phyloP scores from a whole-genome alignment of 1,140 invertebrate genomes.

The Hyles vespertilio region DNA sequence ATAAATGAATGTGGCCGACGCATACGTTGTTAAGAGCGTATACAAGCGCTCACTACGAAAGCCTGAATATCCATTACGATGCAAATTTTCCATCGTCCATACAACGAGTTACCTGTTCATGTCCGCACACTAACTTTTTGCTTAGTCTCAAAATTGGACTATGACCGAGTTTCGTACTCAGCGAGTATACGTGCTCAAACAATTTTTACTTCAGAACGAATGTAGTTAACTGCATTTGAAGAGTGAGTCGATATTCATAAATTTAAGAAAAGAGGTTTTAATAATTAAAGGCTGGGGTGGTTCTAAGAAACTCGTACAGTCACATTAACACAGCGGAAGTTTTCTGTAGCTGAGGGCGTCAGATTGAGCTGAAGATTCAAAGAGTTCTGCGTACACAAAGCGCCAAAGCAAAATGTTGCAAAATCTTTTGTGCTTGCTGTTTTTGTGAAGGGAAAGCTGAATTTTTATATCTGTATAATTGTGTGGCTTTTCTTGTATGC shows the following conservation, averaged over 20 bases:
- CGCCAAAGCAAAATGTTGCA: no score
- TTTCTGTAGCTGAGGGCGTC: no score
- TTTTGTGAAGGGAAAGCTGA: no score
- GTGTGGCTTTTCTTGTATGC: no score
- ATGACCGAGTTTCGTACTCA: conserved; percentile 36
- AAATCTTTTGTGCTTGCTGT: no score
- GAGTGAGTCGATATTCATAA: conserved; percentile 2
- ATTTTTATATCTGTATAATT: no score
- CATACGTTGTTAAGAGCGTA: conserved; percentile 34
- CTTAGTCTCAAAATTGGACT: conserved; percentile 40
- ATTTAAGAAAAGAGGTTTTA: no score
- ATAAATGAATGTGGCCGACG: conserved; percentile 24
- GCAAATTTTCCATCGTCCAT: conserved; percentile 53
- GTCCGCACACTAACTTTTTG: conserved; percentile 50
- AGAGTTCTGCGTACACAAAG: no score
- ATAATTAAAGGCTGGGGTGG: no score
- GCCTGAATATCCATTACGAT: conserved; percentile 59
- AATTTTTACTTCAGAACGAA: conserved; percentile 8
- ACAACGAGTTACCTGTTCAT: conserved; percentile 48
- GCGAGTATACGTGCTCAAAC: conserved; percentile 12
- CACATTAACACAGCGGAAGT: no score
- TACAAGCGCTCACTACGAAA: conserved; percentile 34
- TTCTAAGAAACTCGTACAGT: no score
- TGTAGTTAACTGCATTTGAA: background rate
- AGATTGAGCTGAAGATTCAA: no score